Base-by-base conservation (phyloP, 2,113 vertebrate species). In the Myxocyprinus asiaticus region DNA sequence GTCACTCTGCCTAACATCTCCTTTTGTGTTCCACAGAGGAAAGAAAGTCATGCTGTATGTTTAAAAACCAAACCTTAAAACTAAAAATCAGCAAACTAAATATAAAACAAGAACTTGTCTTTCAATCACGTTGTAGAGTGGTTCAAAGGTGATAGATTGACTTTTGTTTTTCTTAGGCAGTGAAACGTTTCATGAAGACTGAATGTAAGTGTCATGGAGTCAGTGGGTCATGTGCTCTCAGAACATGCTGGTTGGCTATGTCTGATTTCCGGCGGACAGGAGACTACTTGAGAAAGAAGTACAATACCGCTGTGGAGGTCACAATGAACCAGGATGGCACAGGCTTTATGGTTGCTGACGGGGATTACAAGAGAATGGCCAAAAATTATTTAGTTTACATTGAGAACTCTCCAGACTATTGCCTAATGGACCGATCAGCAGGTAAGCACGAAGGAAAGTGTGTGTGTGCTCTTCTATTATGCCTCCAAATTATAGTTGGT, bases 141-240 rank as follows among this genome's bases (percentile, higher is more conserved):
- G 8, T 4, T 70, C 55, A 62, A n/a, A 63, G 64, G 43, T 80
- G 15, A 68, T 43, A 48, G 59, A 47, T 44, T 67, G 42, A 62
- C 7, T 33, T 47, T 58, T 61, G 50, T 58, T 76, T 61, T 82
- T 84, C 85, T 7, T 81, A 99, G 98, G 98, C 98, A 62, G 98
- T 99, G 88, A 96, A 99, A 87, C 94, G 96, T 65, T 99, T 99
- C 89, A 94, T 99, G 94, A 98, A 99, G 92, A 94, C 95, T 88
- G 96, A 99, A 89, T 99, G 98, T 89, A 99, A 99, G 89, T 99
- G 98, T 89, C 98, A 99, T 0, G 98, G 98, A 5, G 96, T 99
- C 79, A 99, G 98, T 0, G 98, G 98, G 82, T 98, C 98, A 84
- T 99, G 98, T 83, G 95, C 96, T 4, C 92, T 99, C 83, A 95